Evolutionary conservation across 2,113 vertebrate genomes (phyloP).

Genomic region (Anoura caudifer): DNA sequence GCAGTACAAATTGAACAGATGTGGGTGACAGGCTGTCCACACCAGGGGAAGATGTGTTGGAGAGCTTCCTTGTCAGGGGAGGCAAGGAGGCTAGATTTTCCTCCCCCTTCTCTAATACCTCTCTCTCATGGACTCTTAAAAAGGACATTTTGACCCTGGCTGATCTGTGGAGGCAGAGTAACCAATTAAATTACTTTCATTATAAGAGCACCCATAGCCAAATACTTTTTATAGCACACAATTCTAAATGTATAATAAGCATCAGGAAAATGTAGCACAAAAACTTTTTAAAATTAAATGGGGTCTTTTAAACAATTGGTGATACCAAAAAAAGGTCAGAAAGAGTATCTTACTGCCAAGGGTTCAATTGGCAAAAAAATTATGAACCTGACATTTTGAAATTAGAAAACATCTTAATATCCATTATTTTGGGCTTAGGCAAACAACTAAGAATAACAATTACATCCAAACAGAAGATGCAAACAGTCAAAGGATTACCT

Average conservation of each 20-base stretch:
- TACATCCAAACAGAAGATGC: constrained; percentile 38
- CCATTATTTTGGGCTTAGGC: not conserved
- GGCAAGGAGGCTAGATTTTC: not conserved
- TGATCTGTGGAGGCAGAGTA: constrained; percentile 46
- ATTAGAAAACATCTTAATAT: constrained; percentile 60
- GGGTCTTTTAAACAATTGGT: constrained; percentile 63
- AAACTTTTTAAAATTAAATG: constrained; percentile 59
- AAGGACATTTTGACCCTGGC: constrained; percentile 39
- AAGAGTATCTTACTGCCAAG: not conserved
- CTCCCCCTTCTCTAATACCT: not conserved
- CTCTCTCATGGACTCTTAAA: constrained; percentile 6
- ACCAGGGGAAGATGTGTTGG: not conserved
- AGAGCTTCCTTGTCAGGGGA: not conserved
- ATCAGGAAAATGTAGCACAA: constrained; percentile 51
- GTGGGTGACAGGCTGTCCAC: not conserved
- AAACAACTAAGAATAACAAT: constrained; percentile 28
- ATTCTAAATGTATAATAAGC: constrained; percentile 58
- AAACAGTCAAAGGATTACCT: not conserved
- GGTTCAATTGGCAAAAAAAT: constrained; percentile 44
- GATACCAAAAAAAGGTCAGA: constrained; percentile 54
- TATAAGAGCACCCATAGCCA: constrained; percentile 51
- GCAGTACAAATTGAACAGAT: not conserved
- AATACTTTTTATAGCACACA: constrained; percentile 49
- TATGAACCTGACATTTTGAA: constrained; percentile 42
- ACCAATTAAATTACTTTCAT: constrained; percentile 60